These are phyloP conservation scores for Chorisops tibialis DNA, from an alignment of 2,888 invertebrate species.

Conservation along the genomic window DNA sequence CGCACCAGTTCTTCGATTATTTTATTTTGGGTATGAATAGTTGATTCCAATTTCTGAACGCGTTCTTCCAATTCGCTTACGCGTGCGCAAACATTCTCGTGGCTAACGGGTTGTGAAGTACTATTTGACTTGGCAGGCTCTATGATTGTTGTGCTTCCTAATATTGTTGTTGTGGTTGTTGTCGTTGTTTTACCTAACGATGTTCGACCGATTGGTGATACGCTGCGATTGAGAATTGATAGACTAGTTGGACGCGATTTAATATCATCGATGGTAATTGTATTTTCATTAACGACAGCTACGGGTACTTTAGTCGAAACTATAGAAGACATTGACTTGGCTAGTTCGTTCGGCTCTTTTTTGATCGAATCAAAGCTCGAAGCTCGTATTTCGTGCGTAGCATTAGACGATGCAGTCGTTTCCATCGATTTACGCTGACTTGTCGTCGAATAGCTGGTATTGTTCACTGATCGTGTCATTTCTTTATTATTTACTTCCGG, in stretches of 20 bases:
- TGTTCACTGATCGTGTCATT: slow-evolving; percentile 20
- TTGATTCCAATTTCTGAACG: slow-evolving; percentile 46
- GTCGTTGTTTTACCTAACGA: slow-evolving; percentile 24
- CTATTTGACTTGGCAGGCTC: slow-evolving; percentile 2
- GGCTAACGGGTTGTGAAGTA: slow-evolving; percentile 6
- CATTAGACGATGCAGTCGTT: background rate
- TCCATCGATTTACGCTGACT: slow-evolving; percentile 29
- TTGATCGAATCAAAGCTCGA: slow-evolving; percentile 1
- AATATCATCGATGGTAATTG: slow-evolving; percentile 39
- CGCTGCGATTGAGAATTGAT: slow-evolving; percentile 46
- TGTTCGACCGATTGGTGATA: slow-evolving; percentile 41
- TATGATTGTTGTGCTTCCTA: slow-evolving; percentile 25
- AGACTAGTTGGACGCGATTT: slow-evolving; percentile 46
- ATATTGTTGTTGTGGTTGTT: slow-evolving; percentile 12
- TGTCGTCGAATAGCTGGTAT: slow-evolving; percentile 25
- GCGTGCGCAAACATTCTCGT: slow-evolving; percentile 36
- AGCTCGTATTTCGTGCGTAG: slow-evolving; percentile 1
- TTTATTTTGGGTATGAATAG: slow-evolving; percentile 51
- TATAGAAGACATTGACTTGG: slow-evolving; percentile 1
- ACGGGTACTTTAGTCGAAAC: background rate
- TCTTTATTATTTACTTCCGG: slow-evolving; percentile 13
- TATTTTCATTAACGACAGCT: background rate
- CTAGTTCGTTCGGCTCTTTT: slow-evolving; percentile 11
- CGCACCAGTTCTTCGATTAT: slow-evolving; percentile 63
- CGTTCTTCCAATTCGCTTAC: slow-evolving; percentile 47